Base-by-base conservation (phyloP, 2,888 invertebrate species). In the Napeogenes sylphis region DNA sequence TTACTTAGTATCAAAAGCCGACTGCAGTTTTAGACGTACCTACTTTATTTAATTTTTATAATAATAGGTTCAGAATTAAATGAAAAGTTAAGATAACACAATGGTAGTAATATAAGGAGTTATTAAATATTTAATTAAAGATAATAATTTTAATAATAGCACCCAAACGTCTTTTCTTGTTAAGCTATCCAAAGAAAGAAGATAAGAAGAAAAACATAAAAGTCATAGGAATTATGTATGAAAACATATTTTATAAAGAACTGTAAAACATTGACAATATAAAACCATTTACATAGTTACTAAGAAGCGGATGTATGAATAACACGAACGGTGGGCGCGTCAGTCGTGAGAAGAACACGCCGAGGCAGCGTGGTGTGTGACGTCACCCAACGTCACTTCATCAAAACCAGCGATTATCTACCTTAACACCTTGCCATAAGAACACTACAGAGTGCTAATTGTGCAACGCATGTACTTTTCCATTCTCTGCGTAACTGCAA, bases 301-400 rank as follows among this genome's bases (percentile, higher is more conserved):
- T 63, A 68, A 68, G 68, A 68, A 68, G 47, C 70, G 73, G 68
- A 73, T 72, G 69, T 69, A 67, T 68, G 67, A 69, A 70, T 68
- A 69, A 67, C 69, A 71, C 70, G 70, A 73, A 68, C 70, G 72
- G 83, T 83, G 84, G 86, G 85, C 83, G 82, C 84, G 85, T 80
- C 85, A 77, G 76, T 68, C 71, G 71, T 21, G 21, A 21, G 21
- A 21, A 21, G 21, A 73, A 61, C 87, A 87, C 82, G 86, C 82
- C 65, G 64, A 56, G 69, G 56, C 61, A 46, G 82, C 86, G 83
- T 87, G 87, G 65, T 64, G 64, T 56, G 47, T 83, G 83, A 86
- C 87, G 87, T 87, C 84, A 85, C 38, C 71, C 45, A 76, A 74
- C 87, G 88, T 87, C 87, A 87, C 71, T 74, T 76, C 75, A 75